Percentiles rank a stretch among this genome's conserved stretches.
These are phyloP conservation scores for Neogobius melanostomus DNA, from an alignment of 2,113 vertebrate species.

Conservation along the genomic window DNA sequence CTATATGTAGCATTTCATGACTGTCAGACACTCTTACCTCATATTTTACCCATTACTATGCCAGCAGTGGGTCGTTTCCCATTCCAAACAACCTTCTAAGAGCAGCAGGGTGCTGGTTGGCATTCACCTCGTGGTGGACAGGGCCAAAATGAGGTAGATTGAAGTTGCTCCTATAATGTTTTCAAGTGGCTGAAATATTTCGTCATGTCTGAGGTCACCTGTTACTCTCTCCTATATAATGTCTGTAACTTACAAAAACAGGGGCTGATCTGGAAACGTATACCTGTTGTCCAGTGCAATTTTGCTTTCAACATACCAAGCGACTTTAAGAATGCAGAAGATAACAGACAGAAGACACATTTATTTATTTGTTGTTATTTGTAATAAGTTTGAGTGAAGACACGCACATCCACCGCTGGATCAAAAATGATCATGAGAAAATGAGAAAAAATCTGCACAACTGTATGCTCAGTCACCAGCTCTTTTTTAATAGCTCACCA, in stretches of 20 bases:
- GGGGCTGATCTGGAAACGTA: too few species aligned
- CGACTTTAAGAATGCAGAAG: too few species aligned
- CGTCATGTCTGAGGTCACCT: background rate
- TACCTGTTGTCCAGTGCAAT: too few species aligned
- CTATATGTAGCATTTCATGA: conserved; percentile 1
- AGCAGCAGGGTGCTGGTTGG: background rate
- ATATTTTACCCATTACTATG: background rate
- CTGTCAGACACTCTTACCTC: background rate
- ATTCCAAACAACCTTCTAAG: background rate
- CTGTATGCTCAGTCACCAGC: too few species aligned
- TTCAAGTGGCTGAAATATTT: background rate
- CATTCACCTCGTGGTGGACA: background rate
- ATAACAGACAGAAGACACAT: too few species aligned
- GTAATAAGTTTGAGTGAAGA: too few species aligned
- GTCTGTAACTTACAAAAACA: background rate
- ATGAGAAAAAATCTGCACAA: too few species aligned
- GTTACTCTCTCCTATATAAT: background rate
- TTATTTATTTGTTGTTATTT: too few species aligned
- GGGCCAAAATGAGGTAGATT: background rate
- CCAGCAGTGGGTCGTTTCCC: conserved; percentile 1
- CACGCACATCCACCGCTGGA: too few species aligned
- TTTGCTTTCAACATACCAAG: too few species aligned
- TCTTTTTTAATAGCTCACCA: too few species aligned
- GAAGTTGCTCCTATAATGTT: background rate
- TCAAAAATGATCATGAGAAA: too few species aligned